Evolutionary conservation across 2,113 vertebrate genomes (phyloP).

Genomic region (Macroglossus sobrinus): DNA sequence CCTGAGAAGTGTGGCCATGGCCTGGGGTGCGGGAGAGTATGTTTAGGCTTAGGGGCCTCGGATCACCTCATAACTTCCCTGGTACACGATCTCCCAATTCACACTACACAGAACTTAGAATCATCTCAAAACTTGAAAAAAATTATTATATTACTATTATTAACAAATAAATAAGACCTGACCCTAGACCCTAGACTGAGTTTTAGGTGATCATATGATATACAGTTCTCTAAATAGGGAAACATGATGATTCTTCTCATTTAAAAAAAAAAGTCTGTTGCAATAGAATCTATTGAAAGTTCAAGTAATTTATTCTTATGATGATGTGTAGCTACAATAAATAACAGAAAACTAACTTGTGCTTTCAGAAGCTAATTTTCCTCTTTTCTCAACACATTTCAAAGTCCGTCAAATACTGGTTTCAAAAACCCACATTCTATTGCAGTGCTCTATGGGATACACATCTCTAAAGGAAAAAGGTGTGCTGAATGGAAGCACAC

Average conservation of each 20-base stretch:
- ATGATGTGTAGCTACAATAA: background rate
- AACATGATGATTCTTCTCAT: background rate
- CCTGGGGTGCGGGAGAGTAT: fast-evolving
- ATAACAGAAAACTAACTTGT: background rate
- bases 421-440: background rate
- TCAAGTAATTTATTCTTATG: background rate
- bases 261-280: background rate
- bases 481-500: background rate
- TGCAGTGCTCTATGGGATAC: background rate
- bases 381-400: background rate
- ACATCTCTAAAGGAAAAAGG: background rate
- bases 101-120: background rate
- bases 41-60: fast-evolving
- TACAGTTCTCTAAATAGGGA: background rate
- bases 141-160: background rate
- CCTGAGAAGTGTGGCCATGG: fast-evolving
- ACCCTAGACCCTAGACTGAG: background rate
- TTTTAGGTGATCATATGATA: background rate
- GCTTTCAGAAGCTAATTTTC: background rate
- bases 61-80: background rate
- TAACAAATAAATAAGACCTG: background rate
- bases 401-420: background rate
- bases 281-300: background rate
- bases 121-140: background rate
- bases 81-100: background rate